Evolutionary conservation across 64 coral and sea anemone species (phyloP), one percentile per base, ranked within the genome.

Genomic region (Pachyseris speciosa): DNA sequence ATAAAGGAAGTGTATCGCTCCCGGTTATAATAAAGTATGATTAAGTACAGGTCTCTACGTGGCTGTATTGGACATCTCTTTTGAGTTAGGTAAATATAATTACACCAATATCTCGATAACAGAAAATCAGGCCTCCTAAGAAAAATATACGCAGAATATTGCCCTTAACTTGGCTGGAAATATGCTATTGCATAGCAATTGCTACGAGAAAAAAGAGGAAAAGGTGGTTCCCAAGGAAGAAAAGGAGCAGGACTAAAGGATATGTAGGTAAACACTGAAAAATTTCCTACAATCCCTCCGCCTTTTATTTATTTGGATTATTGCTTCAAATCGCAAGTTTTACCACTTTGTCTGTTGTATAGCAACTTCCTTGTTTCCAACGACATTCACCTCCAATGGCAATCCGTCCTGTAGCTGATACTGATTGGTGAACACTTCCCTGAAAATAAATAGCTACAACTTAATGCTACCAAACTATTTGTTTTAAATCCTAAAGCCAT

Each of bases 331-430:
- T 66, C 25, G 10, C 8, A 68, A 68, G 29, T 37, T 47, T 30
- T 55, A 79, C 75, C 50, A 28, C 26, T 22, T 58, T 36, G 16
- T 79, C 16, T 1, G 49, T 79, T 37, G 4, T 58, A 33, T 37
- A 51, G 29, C 75, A 79, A 37, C 75, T 57, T 51, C 50, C 45
- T 79, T 12, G 30, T 19, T 49, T 79, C 75, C 75, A 79, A 9
- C 75, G 17, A 31, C 75, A 79, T 79, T 79, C 49, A 6, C 75
- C 75, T 20, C 75, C 75, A 17, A 79, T 25, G 7, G 29, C 15
- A 37, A 79, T 36, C 4, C 48, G 22, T 36, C 49, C 75, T 37
- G 7, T 53, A 49, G 17, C 31, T 20, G 75, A 34, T 55, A 57
- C 4, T 32, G 75, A 55, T n/a, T 52, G 75, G 24, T 17, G 48